Evolutionary conservation across 2,888 invertebrate species (phyloP).

Genomic region (Cephonodes hylas): DNA sequence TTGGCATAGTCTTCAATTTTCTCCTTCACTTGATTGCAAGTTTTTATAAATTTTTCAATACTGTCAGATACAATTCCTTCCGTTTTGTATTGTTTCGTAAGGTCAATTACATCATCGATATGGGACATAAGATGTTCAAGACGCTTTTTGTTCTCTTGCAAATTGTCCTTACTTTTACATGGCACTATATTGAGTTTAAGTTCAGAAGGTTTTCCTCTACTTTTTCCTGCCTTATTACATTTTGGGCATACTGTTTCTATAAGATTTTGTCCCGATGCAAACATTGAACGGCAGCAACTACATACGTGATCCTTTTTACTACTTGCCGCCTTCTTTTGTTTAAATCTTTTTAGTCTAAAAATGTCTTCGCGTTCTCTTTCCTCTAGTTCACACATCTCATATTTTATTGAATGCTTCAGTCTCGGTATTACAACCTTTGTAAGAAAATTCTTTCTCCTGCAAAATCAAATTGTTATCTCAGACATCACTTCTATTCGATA

Average conservation of each 20-base stretch:
- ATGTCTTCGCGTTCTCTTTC: constrained; percentile 43
- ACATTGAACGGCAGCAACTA: constrained; percentile 11
- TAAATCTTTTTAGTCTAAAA: constrained; percentile 45
- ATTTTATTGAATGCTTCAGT: constrained; percentile 31
- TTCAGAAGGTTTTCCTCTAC: background rate
- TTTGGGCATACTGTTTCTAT: constrained; percentile 14
- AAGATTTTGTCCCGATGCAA: background rate
- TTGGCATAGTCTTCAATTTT: constrained; percentile 26
- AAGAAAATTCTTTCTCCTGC: constrained; percentile 45
- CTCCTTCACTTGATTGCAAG: constrained; percentile 28
- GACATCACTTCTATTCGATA: constrained; percentile 17
- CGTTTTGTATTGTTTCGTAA: constrained; percentile 24
- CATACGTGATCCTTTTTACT: constrained; percentile 8
- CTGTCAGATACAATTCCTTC: constrained; percentile 23
- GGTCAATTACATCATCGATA: constrained; percentile 31
- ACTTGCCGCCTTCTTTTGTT: constrained; percentile 30
- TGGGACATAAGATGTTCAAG: constrained; percentile 26
- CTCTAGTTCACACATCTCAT: constrained; percentile 39
- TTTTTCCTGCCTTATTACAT: constrained; percentile 16
- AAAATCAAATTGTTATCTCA: constrained; percentile 25
- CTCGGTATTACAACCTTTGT: constrained; percentile 40
- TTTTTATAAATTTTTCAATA: constrained; percentile 30
- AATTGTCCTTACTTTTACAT: constrained; percentile 6
- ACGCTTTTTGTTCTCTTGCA: constrained; percentile 17
- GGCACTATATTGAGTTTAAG: constrained; percentile 14